Conservation (phyloP, 1,140 invertebrate species). For the Drosophila ironensis region DNA sequence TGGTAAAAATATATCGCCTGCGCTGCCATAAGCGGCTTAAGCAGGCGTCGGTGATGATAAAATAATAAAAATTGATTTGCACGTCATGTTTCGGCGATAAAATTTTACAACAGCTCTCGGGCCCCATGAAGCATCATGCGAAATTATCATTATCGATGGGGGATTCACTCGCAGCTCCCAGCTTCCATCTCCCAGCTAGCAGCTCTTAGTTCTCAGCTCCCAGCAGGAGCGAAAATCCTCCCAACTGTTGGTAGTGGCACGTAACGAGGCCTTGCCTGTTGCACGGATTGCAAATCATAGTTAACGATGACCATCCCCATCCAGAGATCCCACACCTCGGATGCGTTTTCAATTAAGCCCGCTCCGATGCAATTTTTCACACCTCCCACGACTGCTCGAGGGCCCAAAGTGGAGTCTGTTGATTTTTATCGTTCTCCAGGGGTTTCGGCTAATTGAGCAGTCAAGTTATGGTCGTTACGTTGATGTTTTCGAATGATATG, state of each 20-base stretch:
- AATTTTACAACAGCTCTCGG: constrained; percentile 51
- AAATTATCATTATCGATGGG: constrained; percentile 68
- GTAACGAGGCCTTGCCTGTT: constrained; percentile 25
- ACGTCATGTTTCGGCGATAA: constrained; percentile 70
- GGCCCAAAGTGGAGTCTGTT: background rate
- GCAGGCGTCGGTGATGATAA: constrained; percentile 35
- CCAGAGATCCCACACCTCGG: constrained; percentile 2
- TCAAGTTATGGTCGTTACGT: constrained; percentile 28
- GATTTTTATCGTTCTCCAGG: background rate
- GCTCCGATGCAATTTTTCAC: constrained; percentile 47
- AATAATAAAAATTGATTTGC: constrained; percentile 77
- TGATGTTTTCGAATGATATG: constrained; percentile 19
- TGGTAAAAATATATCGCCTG: background rate
- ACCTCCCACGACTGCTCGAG: constrained; percentile 25
- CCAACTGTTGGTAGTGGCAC: constrained; percentile 1
- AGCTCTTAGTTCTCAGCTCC: too few species aligned
- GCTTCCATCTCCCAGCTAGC: too few species aligned
- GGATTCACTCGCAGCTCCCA: too few species aligned
- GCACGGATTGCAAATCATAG: constrained; percentile 64
- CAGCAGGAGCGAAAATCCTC: background rate
- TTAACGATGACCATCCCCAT: constrained; percentile 44
- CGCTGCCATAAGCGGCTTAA: background rate
- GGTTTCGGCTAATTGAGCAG: constrained; percentile 61
- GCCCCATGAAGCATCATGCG: constrained; percentile 50
- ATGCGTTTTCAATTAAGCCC: constrained; percentile 67